Evolutionary conservation across 2,888 invertebrate genomes (phyloP).

Genomic region (Heliconius ethilla): DNA sequence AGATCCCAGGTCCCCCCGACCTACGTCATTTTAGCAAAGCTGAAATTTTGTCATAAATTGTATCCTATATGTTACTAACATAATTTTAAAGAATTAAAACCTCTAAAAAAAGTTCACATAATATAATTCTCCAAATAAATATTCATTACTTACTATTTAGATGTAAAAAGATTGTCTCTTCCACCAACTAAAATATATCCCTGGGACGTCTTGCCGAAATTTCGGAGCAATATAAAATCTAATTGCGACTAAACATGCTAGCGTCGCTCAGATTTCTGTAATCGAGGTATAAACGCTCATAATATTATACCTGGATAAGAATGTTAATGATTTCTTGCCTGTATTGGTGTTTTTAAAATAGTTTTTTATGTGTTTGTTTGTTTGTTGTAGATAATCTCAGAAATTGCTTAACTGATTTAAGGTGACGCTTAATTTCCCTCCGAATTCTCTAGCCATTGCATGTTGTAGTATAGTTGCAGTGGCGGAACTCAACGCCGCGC

Average conservation of each 20-base stretch:
- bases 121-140: no score
- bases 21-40: no score
- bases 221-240: conserved; percentile 52
- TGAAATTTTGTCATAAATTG: no score
- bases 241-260: conserved; percentile 60
- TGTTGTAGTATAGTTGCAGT: no score
- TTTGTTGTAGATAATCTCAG: neutral
- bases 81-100: no score
- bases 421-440: neutral
- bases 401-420: neutral
- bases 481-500: no score
- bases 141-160: no score
- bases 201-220: conserved; percentile 50
- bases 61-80: no score
- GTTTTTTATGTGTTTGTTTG: neutral
- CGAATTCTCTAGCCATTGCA: no score
- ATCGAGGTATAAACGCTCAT: conserved; percentile 25
- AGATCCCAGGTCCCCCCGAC: no score
- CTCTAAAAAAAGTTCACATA: no score
- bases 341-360: neutral
- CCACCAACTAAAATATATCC: conserved; percentile 36
- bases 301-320: conserved; percentile 25
- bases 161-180: conserved; percentile 30
- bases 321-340: conserved; percentile 4
- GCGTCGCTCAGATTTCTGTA: conserved; percentile 42